phyloP scores from a whole-genome alignment of 2,113 vertebrate species.

The Callaeas wilsoni region DNA sequence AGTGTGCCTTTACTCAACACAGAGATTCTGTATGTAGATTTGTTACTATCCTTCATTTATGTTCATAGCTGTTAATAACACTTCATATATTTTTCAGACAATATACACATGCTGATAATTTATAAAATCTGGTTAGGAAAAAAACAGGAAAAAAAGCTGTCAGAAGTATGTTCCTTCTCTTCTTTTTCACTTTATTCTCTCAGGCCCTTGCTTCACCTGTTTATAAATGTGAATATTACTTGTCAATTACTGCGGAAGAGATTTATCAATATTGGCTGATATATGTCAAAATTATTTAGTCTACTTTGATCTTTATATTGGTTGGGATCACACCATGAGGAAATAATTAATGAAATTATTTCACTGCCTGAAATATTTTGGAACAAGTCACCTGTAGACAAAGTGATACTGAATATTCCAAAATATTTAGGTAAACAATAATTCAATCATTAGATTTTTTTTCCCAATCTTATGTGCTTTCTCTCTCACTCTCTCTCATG shows the following conservation, averaged over 20 bases:
- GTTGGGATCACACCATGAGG: background rate
- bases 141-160: background rate
- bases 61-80: background rate
- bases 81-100: background rate
- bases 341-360: background rate
- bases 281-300: rapidly evolving
- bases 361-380: background rate
- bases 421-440: background rate
- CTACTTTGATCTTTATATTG: background rate
- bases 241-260: background rate
- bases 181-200: background rate
- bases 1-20: background rate
- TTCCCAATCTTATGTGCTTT: background rate
- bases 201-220: background rate
- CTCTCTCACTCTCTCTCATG: background rate
- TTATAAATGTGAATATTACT: background rate
- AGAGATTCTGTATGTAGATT: background rate
- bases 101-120: background rate
- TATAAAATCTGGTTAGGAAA: background rate
- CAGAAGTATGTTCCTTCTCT: background rate
- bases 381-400: background rate
- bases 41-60: background rate
- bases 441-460: background rate
- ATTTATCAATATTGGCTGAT: background rate
- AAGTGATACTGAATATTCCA: background rate